phyloP scores from a whole-genome alignment of 2,888 invertebrate species.

The Pelosia muscerda region DNA sequence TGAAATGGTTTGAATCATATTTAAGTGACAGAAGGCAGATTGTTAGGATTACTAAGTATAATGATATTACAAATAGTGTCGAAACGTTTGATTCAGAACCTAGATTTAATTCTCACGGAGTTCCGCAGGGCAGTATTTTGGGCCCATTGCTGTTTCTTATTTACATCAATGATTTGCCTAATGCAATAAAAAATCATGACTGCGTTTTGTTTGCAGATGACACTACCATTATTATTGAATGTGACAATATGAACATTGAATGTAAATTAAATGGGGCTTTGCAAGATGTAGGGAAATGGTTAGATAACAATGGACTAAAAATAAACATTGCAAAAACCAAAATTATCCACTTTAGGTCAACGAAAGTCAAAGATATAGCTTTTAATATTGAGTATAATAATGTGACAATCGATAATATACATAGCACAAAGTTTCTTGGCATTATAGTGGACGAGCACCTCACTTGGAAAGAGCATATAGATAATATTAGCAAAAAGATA shows the following conservation, averaged over 20 bases:
- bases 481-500: background rate
- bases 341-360: background rate
- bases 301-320: background rate
- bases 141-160: too few species aligned
- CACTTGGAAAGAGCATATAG: too few species aligned
- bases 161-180: too few species aligned
- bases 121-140: constrained; percentile 11
- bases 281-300: background rate
- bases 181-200: background rate
- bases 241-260: background rate
- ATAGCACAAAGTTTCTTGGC: background rate
- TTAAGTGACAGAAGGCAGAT: constrained; percentile 6
- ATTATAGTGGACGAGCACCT: background rate
- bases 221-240: background rate
- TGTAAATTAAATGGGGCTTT: background rate
- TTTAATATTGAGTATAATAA: background rate
- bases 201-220: constrained; percentile 1
- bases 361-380: background rate
- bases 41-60: constrained; percentile 9
- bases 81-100: constrained; percentile 11
- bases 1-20: constrained; percentile 11
- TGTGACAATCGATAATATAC: background rate
- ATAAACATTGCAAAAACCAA: background rate
- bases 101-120: constrained; percentile 2
- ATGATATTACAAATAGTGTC: background rate